Conservation (phyloP, 2,113 vertebrate species). For the Haemorhous mexicanus region DNA sequence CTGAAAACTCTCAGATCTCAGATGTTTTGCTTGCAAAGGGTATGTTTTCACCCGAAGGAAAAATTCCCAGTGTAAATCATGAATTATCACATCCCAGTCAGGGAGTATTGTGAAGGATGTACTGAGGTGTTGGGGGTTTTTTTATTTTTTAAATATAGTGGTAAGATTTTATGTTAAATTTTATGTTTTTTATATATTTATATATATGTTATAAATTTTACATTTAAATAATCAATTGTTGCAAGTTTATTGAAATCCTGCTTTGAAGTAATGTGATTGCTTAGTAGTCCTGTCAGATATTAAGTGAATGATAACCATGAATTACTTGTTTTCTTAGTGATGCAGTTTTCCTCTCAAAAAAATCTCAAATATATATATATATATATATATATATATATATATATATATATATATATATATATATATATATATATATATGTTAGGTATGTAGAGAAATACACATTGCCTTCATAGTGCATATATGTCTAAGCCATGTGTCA, state of each 20-base stretch:
- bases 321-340: not conserved
- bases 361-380: not conserved
- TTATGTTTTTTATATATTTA: no score
- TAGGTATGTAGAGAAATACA: not conserved
- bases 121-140: not conserved
- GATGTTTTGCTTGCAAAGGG: not conserved
- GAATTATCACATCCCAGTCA: not conserved
- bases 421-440: not conserved
- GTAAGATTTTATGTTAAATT: not conserved
- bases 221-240: not conserved
- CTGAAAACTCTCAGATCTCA: not conserved
- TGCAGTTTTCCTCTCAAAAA: not conserved
- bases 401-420: not conserved
- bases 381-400: not conserved
- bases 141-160: not conserved
- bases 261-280: not conserved
- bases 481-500: not conserved
- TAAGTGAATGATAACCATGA: not conserved
- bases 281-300: not conserved
- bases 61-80: not conserved
- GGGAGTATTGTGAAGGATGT: not conserved
- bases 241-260: not conserved
- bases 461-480: not conserved
- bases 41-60: not conserved
- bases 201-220: no score